Base-by-base conservation (phyloP, 2,113 vertebrate genomes). In the Hippoglossus stenolepis region DNA sequence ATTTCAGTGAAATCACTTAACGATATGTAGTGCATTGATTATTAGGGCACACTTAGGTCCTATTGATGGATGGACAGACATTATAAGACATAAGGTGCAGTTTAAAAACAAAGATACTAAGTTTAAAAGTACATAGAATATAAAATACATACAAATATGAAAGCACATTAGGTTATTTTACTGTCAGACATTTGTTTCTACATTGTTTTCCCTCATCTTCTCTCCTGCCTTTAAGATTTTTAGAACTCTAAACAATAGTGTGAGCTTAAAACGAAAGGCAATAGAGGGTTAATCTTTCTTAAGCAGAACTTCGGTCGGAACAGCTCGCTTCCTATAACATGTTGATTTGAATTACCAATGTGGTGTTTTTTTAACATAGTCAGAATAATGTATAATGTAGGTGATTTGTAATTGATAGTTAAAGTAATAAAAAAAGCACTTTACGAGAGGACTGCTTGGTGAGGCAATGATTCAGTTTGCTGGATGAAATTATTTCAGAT, bases 401-500 rank as follows among this genome's bases (percentile, higher is more conserved):
- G n/a, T 53, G 47, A 56, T 13, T 31, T 56, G 45, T 49, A 43
- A 12, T 53, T 31, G 26, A 61, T 38, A 5, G 28, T 14, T 12
- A 21, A 64, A 40, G 28, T 47, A 1, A 31, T 40, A 4, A 0
- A 54, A 51, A 58, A 45, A 43, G 20, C 18, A 51, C 13, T 56
- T 58, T n/a, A 21, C 3, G 20, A n/a, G 18, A 21, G n/a, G n/a
- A 56, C 11, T 23, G n/a, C 21, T 56, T 23, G n/a, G 38, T 72
- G 23, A 61, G 40, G 40, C 40, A 43, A 43, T 43, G 40, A 43
- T 43, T 51, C 7, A 1, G 47, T 3, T 47, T 53, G 47, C 24
- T 20, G 51, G 71, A 61, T 58, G 72, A 31, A 28, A 38, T 77
- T 43, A 67, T 23, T 65, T 68, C 76, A 72, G 7, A 59, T 54